A percentile compares a stretch with the other conserved stretches of the same genome.
Evolutionary conservation across 2,797 vertebrate genomes (phyloP).

Genomic region (Protonibea diacanthus): DNA sequence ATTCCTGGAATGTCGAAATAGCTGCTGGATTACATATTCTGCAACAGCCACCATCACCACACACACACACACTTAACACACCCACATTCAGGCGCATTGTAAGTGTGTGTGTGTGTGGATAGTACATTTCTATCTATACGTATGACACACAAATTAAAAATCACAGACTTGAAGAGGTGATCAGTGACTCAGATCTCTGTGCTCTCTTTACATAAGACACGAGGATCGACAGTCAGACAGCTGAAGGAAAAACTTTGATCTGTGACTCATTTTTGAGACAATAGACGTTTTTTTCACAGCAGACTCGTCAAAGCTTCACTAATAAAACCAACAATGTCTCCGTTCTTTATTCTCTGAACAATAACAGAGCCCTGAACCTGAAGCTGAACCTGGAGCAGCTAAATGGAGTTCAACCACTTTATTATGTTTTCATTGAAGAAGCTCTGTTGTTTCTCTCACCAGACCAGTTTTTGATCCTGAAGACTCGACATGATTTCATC

Average conservation of each 20-base stretch:
- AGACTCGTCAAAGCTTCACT: not conserved
- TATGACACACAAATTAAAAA: not conserved
- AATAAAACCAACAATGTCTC: not conserved
- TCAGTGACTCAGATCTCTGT: not conserved
- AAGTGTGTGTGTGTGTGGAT: not conserved
- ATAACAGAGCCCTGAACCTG: not conserved
- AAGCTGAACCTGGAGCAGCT: not conserved
- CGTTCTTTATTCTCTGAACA: not conserved
- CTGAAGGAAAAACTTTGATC: not conserved
- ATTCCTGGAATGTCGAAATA: slow-evolving; percentile 70
- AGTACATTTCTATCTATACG: not conserved
- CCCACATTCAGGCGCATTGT: not conserved
- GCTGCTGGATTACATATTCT: slow-evolving; percentile 68
- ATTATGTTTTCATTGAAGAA: not conserved
- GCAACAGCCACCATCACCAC: slow-evolving; percentile 16
- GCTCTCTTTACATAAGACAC: not conserved
- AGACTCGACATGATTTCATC: not conserved
- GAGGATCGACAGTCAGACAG: too few species aligned
- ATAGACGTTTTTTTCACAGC: not conserved
- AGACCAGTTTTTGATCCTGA: not conserved
- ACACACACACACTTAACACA: slow-evolving; percentile 16
- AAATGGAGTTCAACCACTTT: not conserved
- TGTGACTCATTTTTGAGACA: not conserved
- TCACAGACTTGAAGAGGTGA: not conserved
- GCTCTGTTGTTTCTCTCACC: not conserved